Evolutionary conservation across 2,888 invertebrate species (phyloP).

Genomic region (Nomada ferruginata): DNA sequence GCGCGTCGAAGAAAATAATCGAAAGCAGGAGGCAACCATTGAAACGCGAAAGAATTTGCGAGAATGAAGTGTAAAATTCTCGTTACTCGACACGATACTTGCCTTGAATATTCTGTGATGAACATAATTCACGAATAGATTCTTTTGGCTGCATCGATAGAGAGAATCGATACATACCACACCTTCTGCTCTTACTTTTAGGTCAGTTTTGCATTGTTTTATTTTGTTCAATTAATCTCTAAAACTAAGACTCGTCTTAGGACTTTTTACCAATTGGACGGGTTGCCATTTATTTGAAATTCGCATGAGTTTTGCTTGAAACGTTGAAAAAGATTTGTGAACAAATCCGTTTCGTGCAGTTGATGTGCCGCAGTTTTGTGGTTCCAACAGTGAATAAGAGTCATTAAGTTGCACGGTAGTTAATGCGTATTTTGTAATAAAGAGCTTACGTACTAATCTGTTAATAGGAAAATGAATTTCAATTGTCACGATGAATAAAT

Average conservation of each 20-base stretch:
- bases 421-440: no score
- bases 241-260: conserved; percentile 9
- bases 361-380: no score
- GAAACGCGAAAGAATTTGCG: conserved; percentile 8
- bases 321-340: no score
- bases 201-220: not conserved
- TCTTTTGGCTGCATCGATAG: conserved; percentile 21
- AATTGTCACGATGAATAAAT: no score
- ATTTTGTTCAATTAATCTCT: conserved; percentile 19
- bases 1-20: not conserved
- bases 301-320: no score
- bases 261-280: conserved; percentile 3
- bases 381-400: no score
- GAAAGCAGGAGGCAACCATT: not conserved
- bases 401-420: no score
- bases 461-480: no score
- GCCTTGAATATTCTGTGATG: not conserved
- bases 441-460: no score
- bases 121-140: conserved; percentile 55
- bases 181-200: conserved; percentile 30
- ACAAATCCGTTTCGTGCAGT: no score
- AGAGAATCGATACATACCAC: conserved; percentile 4
- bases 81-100: not conserved
- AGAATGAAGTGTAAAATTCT: conserved; percentile 41
- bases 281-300: no score